phyloP scores from a whole-genome alignment of 2,888 invertebrate species.

The Drosophila ochracea region DNA sequence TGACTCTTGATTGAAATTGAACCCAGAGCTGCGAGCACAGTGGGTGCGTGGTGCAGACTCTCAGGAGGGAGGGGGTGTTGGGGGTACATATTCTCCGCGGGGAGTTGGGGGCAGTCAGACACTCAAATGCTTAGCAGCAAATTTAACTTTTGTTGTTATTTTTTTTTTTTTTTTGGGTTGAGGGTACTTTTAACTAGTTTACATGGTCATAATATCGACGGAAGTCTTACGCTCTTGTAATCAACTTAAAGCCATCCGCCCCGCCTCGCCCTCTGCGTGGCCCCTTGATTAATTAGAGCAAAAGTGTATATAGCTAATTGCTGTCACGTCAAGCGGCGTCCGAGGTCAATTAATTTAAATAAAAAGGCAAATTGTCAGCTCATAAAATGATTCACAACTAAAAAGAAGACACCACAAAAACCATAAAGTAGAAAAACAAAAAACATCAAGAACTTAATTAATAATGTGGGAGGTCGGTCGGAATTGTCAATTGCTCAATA shows the following conservation, averaged over 20 bases:
- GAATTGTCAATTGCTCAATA: slow-evolving; percentile 44
- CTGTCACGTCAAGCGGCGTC: slow-evolving; percentile 66
- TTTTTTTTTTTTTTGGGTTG: background rate
- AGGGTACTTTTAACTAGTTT: slow-evolving; percentile 67
- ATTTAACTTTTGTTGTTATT: slow-evolving; percentile 44
- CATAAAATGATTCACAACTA: slow-evolving; percentile 42
- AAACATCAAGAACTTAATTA: slow-evolving; percentile 44
- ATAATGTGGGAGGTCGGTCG: slow-evolving; percentile 51
- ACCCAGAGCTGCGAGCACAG: slow-evolving; percentile 20
- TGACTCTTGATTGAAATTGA: slow-evolving; percentile 76
- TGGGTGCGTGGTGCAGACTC: slow-evolving; percentile 23
- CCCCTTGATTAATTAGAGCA: slow-evolving; percentile 65
- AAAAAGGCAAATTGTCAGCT: slow-evolving; percentile 66
- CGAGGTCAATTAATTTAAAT: slow-evolving; percentile 80
- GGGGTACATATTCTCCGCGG: background rate
- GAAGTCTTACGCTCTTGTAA: slow-evolving; percentile 55
- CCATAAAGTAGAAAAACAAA: slow-evolving; percentile 3
- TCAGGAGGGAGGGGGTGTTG: background rate
- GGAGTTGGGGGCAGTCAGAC: background rate
- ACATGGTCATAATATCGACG: slow-evolving; percentile 55
- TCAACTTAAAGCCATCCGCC: slow-evolving; percentile 45
- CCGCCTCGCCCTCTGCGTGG: background rate
- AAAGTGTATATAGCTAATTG: slow-evolving; percentile 65
- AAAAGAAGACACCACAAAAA: slow-evolving; percentile 6
- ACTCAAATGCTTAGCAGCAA: slow-evolving; percentile 65